These are phyloP conservation scores for Myoxocephalus aenaeus DNA, from an alignment of 2,797 vertebrate genomes.

Conservation along the genomic window DNA sequence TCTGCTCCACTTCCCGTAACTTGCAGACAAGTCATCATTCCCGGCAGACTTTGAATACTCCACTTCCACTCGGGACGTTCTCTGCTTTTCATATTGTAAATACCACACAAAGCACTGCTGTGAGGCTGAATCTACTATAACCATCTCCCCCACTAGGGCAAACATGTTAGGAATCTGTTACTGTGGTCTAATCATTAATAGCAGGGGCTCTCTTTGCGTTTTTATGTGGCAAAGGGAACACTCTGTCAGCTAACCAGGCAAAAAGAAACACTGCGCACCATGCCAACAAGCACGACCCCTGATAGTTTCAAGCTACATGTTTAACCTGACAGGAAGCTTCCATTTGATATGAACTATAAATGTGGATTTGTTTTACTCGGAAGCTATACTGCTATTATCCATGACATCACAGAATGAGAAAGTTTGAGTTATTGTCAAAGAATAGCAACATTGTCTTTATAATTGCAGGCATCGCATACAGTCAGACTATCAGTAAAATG, in stretches of 20 bases:
- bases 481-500: slow-evolving; percentile 24
- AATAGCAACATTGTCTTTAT: background rate
- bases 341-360: background rate
- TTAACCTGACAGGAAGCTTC: background rate
- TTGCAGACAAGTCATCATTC: slow-evolving; percentile 8
- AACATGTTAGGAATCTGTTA: slow-evolving; percentile 77
- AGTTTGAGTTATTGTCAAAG: slow-evolving; percentile 1
- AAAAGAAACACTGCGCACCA: slow-evolving; percentile 24
- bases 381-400: background rate
- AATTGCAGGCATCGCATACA: background rate
- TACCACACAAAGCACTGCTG: slow-evolving; percentile 28
- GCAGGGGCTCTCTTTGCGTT: slow-evolving; percentile 48
- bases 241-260: slow-evolving; percentile 21
- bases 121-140: slow-evolving; percentile 26
- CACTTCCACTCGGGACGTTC: slow-evolving; percentile 23
- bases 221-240: slow-evolving; percentile 17
- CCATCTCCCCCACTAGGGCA: slow-evolving; percentile 47
- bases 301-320: background rate
- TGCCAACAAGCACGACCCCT: background rate
- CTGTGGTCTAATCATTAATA: slow-evolving; percentile 82
- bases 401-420: background rate
- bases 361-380: background rate
- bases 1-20: slow-evolving; percentile 39
- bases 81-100: slow-evolving; percentile 50
- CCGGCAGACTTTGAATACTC: slow-evolving; percentile 8